Evolutionary conservation across 1,140 invertebrate species (phyloP), one percentile per base, ranked within the genome.

Genomic region (Anoplolepis gracilipes): DNA sequence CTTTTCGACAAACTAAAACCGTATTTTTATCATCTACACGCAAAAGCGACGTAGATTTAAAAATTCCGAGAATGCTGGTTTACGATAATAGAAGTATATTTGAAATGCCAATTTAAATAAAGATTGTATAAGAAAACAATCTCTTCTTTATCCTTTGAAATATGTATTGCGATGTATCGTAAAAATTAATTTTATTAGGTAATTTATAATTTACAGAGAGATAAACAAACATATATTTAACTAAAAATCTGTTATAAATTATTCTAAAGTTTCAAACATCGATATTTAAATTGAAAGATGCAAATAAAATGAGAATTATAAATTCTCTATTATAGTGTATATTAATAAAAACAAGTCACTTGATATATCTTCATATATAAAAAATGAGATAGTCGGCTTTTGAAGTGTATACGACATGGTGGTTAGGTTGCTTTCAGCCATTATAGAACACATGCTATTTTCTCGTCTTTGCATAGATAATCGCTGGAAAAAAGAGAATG

Each of bases 381-480:
- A 55, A n/a, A 69, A 53, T 16, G 10, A 79, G 13, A 22, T n/a
- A 65, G n/a, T 4, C 2, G 16, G 30, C 57, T 62, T 36, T 55
- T 33, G 76, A 22, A 79, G 28, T 55, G 46, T 6, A 42, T 65
- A 30, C 25, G 11, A 19, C 1, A n/a, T 25, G 2, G 13, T 69
- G 39, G 3, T 53, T 55, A 25, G 77, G 2, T 69, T 55, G 25
- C 33, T 22, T 16, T 0, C 46, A 79, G 22, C 39, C 55, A 55
- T 69, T 33, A 33, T 2, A 11, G 22, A 69, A 69, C 77, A 79
- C 25, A 79, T 69, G 77, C 33, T 55, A 55, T 16, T 65, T 79
- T 79, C 77, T 79, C 77, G 65, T 69, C 77, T 3, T 69, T 79
- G 64, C 33, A 55, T 79, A 53, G 46, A 69, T 79, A 69, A 64